A percentile compares a stretch with the other conserved stretches of the same genome.
These are phyloP conservation scores for Lates japonicus DNA, from an alignment of 2,797 vertebrate genomes.

Conservation along the genomic window DNA sequence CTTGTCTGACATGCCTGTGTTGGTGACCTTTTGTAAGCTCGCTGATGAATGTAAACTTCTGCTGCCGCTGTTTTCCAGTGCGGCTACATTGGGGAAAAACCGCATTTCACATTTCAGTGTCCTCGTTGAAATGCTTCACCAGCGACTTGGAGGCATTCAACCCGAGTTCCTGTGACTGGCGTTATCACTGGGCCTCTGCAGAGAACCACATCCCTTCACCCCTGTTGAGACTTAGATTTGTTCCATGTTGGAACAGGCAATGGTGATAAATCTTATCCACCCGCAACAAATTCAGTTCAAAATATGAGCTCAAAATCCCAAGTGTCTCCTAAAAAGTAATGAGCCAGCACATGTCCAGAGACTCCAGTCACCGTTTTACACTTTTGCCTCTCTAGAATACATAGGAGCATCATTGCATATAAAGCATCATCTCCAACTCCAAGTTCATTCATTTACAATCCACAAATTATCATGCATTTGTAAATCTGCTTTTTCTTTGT, in stretches of 20 bases:
- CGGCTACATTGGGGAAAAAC: too few species aligned
- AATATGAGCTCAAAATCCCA: background rate
- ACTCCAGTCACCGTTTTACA: too few species aligned
- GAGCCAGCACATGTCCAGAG: too few species aligned
- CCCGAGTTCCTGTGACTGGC: background rate
- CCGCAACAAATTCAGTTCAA: background rate
- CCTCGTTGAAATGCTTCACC: background rate
- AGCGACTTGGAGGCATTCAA: background rate
- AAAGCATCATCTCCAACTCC: too few species aligned
- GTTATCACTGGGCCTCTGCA: background rate
- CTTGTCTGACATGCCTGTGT: background rate
- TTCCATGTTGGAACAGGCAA: background rate
- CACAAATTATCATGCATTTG: too few species aligned
- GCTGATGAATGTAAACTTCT: constrained; percentile 16
- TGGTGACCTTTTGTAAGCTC: constrained; percentile 2
- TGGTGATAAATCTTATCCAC: background rate
- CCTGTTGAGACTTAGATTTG: background rate
- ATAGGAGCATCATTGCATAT: too few species aligned
- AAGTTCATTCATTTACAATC: too few species aligned
- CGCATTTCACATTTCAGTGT: background rate
- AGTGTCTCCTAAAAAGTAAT: background rate
- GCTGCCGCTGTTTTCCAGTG: background rate
- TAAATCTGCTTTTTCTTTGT: too few species aligned
- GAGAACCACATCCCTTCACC: background rate
- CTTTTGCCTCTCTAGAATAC: too few species aligned